phyloP scores from a whole-genome alignment of 2,888 invertebrate species.

The Callinectes sapidus region DNA sequence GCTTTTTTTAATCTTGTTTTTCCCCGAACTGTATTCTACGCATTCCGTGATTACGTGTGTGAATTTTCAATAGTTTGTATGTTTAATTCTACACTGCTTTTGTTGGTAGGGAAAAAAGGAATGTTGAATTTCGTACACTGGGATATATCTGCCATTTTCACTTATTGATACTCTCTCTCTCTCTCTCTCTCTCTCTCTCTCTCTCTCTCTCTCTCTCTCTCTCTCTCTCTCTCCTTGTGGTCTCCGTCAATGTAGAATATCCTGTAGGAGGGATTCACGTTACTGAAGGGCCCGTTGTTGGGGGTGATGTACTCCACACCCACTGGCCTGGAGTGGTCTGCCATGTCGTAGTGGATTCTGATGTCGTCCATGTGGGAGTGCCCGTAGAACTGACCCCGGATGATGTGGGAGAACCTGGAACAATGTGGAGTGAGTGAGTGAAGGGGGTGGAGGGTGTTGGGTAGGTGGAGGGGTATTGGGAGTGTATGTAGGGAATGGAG shows the following conservation, averaged over 20 bases:
- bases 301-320: conserved; percentile 77
- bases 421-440: not conserved
- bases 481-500: no score
- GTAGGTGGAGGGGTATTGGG: not conserved
- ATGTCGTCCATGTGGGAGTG: conserved; percentile 77
- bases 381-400: conserved; percentile 77
- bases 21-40: no score
- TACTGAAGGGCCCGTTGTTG: conserved; percentile 83
- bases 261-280: conserved; percentile 78
- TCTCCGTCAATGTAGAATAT: conserved; percentile 78
- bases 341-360: conserved; percentile 76
- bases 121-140: no score
- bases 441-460: not conserved
- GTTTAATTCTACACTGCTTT: no score
- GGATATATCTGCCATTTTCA: no score
- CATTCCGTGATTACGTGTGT: no score
- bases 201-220: conserved; percentile 39
- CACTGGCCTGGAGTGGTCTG: conserved; percentile 74
- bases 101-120: no score
- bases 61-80: no score
- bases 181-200: no score
- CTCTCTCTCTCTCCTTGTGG: conserved; percentile 74
- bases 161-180: no score
- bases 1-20: no score
- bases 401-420: conserved; percentile 76